Conservation (phyloP, 1,140 invertebrate species). For the Myzus persicae region DNA sequence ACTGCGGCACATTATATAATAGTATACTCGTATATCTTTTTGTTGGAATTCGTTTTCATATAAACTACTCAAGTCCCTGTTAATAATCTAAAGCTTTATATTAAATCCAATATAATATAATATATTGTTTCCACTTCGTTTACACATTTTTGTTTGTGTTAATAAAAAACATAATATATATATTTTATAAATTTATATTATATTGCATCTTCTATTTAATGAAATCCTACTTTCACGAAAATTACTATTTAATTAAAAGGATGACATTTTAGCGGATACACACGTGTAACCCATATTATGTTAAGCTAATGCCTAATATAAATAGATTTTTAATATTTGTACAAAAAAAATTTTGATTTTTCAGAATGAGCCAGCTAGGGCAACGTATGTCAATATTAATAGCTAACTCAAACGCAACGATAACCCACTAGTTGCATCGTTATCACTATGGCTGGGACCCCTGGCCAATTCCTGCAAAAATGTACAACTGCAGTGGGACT, state of each 20-base stretch:
- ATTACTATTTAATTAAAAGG: not conserved
- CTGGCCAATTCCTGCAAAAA: too few relatives aligned
- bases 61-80: not conserved
- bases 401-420: too few relatives aligned
- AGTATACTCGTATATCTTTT: not conserved
- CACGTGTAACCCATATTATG: too few relatives aligned
- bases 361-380: too few relatives aligned
- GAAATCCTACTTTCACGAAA: not conserved
- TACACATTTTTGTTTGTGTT: not conserved
- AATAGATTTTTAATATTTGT: too few relatives aligned
- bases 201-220: not conserved
- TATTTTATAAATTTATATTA: not conserved
- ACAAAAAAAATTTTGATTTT: too few relatives aligned
- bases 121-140: not conserved
- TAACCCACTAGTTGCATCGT: too few relatives aligned
- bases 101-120: not conserved
- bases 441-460: too few relatives aligned
- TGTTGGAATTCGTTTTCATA: not conserved
- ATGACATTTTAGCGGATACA: not conserved
- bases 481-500: too few relatives aligned
- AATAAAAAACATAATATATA: not conserved
- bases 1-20: not conserved
- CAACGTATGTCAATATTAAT: too few relatives aligned
- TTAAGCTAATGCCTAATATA: too few relatives aligned
- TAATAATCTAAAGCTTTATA: not conserved